A percentile compares a stretch with the other conserved stretches of the same genome.
phyloP scores from a whole-genome alignment of 2,797 vertebrate species.

The Scyliorhinus canicula region DNA sequence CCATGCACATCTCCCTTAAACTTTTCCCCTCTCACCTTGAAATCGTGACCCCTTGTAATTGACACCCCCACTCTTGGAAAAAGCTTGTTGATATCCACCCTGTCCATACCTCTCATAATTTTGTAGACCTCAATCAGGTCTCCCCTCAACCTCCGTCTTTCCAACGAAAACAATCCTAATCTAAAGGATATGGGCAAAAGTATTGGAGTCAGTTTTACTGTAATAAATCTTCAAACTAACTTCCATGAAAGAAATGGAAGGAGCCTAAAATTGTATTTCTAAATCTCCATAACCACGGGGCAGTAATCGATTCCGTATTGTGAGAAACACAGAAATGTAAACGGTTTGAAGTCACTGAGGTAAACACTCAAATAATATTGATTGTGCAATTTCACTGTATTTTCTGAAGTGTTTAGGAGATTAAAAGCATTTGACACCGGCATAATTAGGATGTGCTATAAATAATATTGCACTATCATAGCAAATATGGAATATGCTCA shows the following conservation, averaged over 20 bases:
- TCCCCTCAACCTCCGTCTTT: too few relatives aligned
- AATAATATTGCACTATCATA: background rate
- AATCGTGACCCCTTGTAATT: too few relatives aligned
- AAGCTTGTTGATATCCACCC: too few relatives aligned
- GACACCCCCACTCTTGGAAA: too few relatives aligned
- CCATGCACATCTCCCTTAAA: too few relatives aligned
- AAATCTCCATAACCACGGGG: background rate
- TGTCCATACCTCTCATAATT: too few relatives aligned
- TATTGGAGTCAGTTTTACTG: background rate
- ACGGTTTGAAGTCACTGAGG: background rate
- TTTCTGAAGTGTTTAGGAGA: background rate
- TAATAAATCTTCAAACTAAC: background rate
- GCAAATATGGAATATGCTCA: background rate
- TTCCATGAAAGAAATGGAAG: background rate
- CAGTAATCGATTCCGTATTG: background rate
- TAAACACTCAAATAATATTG: constrained; percentile 6
- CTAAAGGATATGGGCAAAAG: background rate
- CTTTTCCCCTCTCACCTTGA: too few relatives aligned
- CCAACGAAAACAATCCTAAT: too few relatives aligned
- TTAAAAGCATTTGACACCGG: background rate
- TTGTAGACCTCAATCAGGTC: too few relatives aligned
- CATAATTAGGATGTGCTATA: background rate
- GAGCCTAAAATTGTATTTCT: background rate
- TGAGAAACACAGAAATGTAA: background rate
- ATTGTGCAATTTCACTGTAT: background rate